These are phyloP conservation scores for Thunnus albacares DNA, from an alignment of 2,797 vertebrate species.

Conservation along the genomic window DNA sequence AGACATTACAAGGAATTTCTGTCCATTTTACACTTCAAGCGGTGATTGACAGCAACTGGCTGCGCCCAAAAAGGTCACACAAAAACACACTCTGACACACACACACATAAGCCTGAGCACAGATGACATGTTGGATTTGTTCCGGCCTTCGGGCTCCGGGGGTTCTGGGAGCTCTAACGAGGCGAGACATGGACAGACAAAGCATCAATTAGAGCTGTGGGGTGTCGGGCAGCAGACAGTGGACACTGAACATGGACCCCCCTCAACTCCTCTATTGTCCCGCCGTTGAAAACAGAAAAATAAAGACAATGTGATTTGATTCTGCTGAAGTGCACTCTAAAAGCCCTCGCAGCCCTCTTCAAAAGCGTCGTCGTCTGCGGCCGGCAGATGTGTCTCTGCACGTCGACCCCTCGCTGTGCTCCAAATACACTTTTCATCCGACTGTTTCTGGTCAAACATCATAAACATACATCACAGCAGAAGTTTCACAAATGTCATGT, in stretches of 20 bases:
- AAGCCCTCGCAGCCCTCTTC: conserved; percentile 10
- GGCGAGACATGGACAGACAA: conserved; percentile 48
- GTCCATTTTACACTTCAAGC: too few relatives aligned
- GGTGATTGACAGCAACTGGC: too few relatives aligned
- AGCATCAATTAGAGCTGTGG: conserved; percentile 49
- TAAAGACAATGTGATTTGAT: conserved; percentile 60
- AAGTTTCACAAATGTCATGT: neutral
- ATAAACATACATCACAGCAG: neutral
- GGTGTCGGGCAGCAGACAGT: conserved; percentile 5
- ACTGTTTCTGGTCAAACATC: conserved; percentile 18
- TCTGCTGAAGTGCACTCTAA: conserved; percentile 58
- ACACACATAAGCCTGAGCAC: conserved; percentile 32
- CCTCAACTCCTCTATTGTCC: conserved; percentile 37
- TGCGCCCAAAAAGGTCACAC: neutral
- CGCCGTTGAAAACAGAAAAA: conserved; percentile 27
- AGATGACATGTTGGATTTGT: conserved; percentile 73
- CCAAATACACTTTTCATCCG: neutral
- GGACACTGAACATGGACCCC: conserved; percentile 31
- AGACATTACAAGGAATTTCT: too few relatives aligned
- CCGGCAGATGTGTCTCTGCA: conserved; percentile 26
- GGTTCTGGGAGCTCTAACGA: conserved; percentile 34
- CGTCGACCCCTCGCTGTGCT: conserved; percentile 12
- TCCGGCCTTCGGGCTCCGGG: conserved; percentile 42
- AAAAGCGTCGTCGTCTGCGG: neutral
- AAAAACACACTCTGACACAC: conserved; percentile 5